Evolutionary conservation across 2,888 invertebrate species (phyloP).

Genomic region (Polia nebulosa): DNA sequence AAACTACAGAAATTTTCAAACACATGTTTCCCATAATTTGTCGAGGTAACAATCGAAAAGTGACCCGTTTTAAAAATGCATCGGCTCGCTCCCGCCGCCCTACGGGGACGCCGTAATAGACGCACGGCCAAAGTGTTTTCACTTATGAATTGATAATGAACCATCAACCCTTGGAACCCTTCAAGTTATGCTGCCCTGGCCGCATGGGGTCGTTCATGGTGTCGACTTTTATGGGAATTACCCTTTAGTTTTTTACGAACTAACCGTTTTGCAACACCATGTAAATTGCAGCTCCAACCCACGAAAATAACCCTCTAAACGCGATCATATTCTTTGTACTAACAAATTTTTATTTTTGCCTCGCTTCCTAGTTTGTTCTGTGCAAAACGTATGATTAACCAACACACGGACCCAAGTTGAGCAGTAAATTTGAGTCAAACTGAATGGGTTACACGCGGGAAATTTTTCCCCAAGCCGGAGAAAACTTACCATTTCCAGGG

Average conservation of each 20-base stretch:
- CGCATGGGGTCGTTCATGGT: slow-evolving; percentile 62
- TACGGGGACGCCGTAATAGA: slow-evolving; percentile 78
- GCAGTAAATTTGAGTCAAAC: slow-evolving; percentile 86
- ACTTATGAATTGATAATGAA: slow-evolving; percentile 86
- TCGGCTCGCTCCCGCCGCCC: slow-evolving; percentile 67
- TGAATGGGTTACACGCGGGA: slow-evolving; percentile 85
- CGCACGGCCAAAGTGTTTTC: slow-evolving; percentile 83
- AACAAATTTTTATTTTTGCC: slow-evolving; percentile 36
- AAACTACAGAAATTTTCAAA: slow-evolving; percentile 46
- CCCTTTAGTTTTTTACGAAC: slow-evolving; percentile 64
- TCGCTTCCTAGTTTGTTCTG: slow-evolving; percentile 50
- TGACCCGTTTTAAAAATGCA: slow-evolving; percentile 83
- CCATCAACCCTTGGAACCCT: slow-evolving; percentile 80
- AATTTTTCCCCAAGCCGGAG: slow-evolving; percentile 72
- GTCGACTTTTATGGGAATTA: slow-evolving; percentile 70
- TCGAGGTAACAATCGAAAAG: slow-evolving; percentile 65
- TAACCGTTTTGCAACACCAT: slow-evolving; percentile 55
- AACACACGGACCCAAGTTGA: slow-evolving; percentile 80
- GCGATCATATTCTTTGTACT: slow-evolving; percentile 19
- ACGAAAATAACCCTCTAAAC: slow-evolving; percentile 16
- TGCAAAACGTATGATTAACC: slow-evolving; percentile 67
- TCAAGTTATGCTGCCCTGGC: slow-evolving; percentile 72
- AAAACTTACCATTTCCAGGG: slow-evolving; percentile 80
- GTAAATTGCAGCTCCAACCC: slow-evolving; percentile 34
- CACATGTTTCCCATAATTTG: slow-evolving; percentile 46